Conservation (phyloP, 2,888 invertebrate species). For the Archips xylosteana region DNA sequence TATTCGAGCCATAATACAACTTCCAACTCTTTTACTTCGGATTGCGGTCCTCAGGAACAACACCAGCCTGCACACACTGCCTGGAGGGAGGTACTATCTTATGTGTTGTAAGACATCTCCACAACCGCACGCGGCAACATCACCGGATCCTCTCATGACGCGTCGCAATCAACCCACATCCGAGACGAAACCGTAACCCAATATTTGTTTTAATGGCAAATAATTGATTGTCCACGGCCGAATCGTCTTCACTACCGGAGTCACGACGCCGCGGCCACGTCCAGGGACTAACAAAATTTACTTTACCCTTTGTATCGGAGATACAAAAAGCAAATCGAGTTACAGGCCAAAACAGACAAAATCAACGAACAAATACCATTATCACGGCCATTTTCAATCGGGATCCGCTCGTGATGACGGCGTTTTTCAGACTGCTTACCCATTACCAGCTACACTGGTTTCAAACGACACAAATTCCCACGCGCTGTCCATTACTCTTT, state of each 20-base stretch:
- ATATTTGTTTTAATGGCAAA: conserved; percentile 81
- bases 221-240: conserved; percentile 76
- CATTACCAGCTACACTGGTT: conserved; percentile 42
- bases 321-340: conserved; percentile 85
- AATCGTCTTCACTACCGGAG: conserved; percentile 61
- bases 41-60: too few relatives aligned
- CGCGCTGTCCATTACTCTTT: conserved; percentile 53
- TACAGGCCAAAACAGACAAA: conserved; percentile 82
- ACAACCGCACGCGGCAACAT: conserved; percentile 11
- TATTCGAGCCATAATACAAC: too few relatives aligned
- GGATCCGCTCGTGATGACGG: conserved; percentile 79
- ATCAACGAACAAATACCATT: conserved; percentile 83
- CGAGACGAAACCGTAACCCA: conserved; percentile 73
- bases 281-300: conserved; percentile 79
- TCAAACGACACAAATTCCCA: conserved; percentile 16
- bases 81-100: too few relatives aligned
- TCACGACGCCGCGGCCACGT: conserved; percentile 74
- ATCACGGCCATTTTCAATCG: conserved; percentile 80
- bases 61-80: too few relatives aligned
- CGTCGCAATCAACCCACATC: conserved; percentile 45
- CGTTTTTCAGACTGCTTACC: conserved; percentile 69
- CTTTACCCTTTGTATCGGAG: conserved; percentile 67
- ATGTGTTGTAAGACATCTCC: conserved; percentile 1
- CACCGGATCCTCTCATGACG: conserved; percentile 37
- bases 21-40: too few relatives aligned